These are phyloP conservation scores for Tigriopus californicus DNA, from an alignment of 2,888 invertebrate species.

Conservation along the genomic window DNA sequence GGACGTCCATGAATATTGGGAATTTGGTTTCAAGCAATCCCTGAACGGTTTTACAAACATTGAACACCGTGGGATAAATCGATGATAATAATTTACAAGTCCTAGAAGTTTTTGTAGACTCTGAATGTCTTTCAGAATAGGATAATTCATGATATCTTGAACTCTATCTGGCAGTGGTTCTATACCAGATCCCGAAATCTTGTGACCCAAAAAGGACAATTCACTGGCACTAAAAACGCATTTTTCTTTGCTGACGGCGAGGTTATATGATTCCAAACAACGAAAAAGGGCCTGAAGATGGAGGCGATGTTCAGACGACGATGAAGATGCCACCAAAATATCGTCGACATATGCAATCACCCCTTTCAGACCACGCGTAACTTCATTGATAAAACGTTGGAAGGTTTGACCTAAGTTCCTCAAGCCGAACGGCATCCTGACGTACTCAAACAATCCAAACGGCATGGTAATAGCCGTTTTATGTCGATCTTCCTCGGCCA, in stretches of 20 bases:
- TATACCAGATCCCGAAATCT: background rate
- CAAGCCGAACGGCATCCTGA: too few relatives aligned
- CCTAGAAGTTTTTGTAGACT: background rate
- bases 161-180: background rate
- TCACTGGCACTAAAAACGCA: background rate
- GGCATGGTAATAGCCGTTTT: too few relatives aligned
- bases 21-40: background rate
- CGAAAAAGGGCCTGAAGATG: background rate
- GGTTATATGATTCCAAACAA: background rate
- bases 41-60: background rate
- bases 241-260: background rate
- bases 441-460: too few relatives aligned
- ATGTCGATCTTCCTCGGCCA: too few relatives aligned
- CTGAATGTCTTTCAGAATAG: background rate
- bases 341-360: background rate
- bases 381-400: too few relatives aligned
- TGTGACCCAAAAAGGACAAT: background rate
- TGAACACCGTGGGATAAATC: background rate
- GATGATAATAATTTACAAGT: conserved; percentile 2
- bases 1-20: too few relatives aligned
- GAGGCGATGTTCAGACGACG: background rate
- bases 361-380: background rate
- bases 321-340: background rate
- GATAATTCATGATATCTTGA: background rate
- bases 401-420: too few relatives aligned